Evolutionary conservation across 2,797 vertebrate genomes (phyloP).

Genomic region (Melanotaenia pygmaea): DNA sequence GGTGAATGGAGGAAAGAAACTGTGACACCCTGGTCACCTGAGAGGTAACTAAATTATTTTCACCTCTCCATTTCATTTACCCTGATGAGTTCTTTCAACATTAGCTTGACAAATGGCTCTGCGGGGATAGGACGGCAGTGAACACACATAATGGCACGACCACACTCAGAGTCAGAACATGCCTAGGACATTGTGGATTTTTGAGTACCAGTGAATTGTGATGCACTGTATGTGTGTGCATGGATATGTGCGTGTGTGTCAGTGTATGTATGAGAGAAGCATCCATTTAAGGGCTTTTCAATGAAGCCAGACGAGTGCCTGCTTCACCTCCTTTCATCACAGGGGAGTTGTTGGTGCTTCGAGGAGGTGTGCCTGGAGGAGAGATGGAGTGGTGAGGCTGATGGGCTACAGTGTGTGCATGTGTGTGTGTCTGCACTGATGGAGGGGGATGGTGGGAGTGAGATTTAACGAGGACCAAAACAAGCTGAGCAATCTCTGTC

Average conservation of each 20-base stretch:
- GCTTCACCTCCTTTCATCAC: conserved; percentile 48
- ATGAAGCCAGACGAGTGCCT: conserved; percentile 65
- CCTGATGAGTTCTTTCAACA: conserved; percentile 50
- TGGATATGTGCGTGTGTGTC: conserved; percentile 7
- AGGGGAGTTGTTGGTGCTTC: conserved; percentile 38
- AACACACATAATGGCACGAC: background rate
- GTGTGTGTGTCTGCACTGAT: conserved; percentile 39
- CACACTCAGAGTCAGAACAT: background rate
- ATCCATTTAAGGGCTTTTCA: conserved; percentile 45
- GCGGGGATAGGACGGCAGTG: conserved; percentile 11
- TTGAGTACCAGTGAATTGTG: conserved; percentile 9
- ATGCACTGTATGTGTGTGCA: conserved; percentile 6
- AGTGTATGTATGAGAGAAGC: background rate
- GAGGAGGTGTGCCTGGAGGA: conserved; percentile 51
- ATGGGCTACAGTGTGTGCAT: conserved; percentile 28
- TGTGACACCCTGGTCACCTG: conserved; percentile 28
- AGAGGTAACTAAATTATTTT: conserved; percentile 46
- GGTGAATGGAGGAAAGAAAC: conserved; percentile 11
- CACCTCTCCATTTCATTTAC: conserved; percentile 43
- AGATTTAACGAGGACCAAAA: conserved; percentile 73
- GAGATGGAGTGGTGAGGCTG: conserved; percentile 54
- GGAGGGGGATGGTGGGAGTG: conserved; percentile 54
- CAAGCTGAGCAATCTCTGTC: conserved; percentile 73
- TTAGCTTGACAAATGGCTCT: conserved; percentile 33
- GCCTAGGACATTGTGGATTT: conserved; percentile 1